These are phyloP conservation scores for Taphrorychus bicolor DNA, from an alignment of 2,888 invertebrate species.

Conservation along the genomic window DNA sequence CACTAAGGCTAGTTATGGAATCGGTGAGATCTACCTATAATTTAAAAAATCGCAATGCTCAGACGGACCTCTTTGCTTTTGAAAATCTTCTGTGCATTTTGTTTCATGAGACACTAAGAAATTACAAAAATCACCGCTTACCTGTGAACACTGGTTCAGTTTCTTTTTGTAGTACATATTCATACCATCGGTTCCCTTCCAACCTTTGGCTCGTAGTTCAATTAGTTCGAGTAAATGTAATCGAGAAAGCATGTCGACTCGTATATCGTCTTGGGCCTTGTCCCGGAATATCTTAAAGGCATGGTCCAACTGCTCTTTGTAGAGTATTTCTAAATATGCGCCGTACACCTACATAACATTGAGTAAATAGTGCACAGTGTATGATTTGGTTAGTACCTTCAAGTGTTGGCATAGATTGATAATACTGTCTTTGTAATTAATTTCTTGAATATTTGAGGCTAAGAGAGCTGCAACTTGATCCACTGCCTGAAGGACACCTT, in stretches of 20 bases:
- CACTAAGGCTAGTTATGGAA: constrained; percentile 59
- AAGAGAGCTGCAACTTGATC: constrained; percentile 82
- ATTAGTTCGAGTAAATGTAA: constrained; percentile 90
- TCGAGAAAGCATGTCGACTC: constrained; percentile 84
- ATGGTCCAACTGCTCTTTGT: constrained; percentile 85
- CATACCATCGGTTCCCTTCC: constrained; percentile 86
- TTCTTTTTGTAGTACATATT: constrained; percentile 81
- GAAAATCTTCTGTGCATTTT: no score
- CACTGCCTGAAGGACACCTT: constrained; percentile 82
- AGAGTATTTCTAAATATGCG: constrained; percentile 80
- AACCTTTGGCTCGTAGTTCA: constrained; percentile 89
- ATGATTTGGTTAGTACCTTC: constrained; percentile 62
- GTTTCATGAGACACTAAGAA: no score
- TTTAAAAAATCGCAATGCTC: not conserved
- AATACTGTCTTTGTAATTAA: constrained; percentile 72
- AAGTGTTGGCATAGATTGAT: constrained; percentile 81
- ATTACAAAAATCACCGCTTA: constrained; percentile 37
- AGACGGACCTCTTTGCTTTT: not conserved
- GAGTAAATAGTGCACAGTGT: not conserved
- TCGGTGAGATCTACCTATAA: constrained; percentile 53
- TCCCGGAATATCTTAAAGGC: constrained; percentile 88
- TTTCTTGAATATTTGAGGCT: constrained; percentile 73
- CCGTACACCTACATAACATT: constrained; percentile 65
- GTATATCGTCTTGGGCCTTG: constrained; percentile 87
- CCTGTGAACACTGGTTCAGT: constrained; percentile 55